phyloP scores from a whole-genome alignment of 2,797 vertebrate genomes.

The Oreochromis grahami region DNA sequence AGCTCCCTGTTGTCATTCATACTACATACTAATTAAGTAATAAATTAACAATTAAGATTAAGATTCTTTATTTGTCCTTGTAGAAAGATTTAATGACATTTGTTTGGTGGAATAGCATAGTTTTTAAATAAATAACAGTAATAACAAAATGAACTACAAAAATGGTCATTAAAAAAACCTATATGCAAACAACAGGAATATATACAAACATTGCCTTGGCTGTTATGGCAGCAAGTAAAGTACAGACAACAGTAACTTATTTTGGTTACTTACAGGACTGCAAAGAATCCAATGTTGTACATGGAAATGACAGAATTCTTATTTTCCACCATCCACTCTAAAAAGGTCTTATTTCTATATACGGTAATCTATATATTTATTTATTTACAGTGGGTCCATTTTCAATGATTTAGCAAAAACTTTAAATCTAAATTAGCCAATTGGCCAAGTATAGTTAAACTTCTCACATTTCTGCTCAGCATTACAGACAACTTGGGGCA shows the following conservation, averaged over 20 bases:
- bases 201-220: background rate
- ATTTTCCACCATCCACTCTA: background rate
- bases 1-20: background rate
- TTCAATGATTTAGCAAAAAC: background rate
- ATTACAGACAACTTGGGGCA: background rate
- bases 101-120: background rate
- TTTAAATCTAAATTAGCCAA: background rate
- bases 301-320: background rate
- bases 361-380: background rate
- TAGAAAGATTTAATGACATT: background rate
- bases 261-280: background rate
- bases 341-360: background rate
- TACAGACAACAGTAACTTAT: background rate
- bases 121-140: background rate
- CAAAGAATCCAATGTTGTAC: background rate
- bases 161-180: background rate
- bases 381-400: background rate
- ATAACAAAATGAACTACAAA: background rate
- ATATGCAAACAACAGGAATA: background rate
- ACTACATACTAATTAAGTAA: background rate
- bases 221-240: background rate
- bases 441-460: too few species aligned
- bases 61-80: background rate
- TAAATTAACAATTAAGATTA: background rate
- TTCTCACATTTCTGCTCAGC: background rate